These are phyloP conservation scores for Alviniconcha strummeri DNA, from an alignment of 2,888 invertebrate genomes.

Conservation along the genomic window DNA sequence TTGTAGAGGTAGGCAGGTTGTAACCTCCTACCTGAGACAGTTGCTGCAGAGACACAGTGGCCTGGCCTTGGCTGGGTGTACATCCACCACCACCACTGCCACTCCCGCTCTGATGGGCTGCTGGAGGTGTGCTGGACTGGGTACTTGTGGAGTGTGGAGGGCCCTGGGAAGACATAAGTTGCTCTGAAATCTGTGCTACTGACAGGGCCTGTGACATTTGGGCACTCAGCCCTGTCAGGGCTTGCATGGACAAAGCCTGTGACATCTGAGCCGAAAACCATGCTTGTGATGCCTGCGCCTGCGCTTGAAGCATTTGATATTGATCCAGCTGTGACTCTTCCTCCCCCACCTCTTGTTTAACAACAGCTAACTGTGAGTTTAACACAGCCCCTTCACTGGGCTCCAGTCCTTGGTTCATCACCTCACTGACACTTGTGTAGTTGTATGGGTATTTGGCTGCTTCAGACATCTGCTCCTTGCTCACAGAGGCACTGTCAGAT, in stretches of 20 bases:
- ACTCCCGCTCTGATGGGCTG: slow-evolving; percentile 11
- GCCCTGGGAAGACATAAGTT: neutral
- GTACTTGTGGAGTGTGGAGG: neutral
- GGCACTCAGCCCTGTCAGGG: slow-evolving; percentile 25
- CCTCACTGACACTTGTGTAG: neutral
- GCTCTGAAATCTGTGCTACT: slow-evolving; percentile 20
- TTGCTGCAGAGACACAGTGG: neutral
- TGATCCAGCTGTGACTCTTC: neutral
- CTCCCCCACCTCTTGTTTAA: slow-evolving; percentile 32
- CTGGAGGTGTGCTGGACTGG: neutral
- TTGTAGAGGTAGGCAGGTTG: neutral
- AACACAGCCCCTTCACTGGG: neutral
- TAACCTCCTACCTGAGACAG: slow-evolving; percentile 12
- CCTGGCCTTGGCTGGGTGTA: neutral
- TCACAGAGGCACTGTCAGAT: neutral
- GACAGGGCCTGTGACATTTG: slow-evolving; percentile 36
- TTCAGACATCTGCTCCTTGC: neutral
- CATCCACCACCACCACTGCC: neutral
- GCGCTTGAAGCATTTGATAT: slow-evolving; percentile 2
- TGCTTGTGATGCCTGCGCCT: slow-evolving; percentile 8
- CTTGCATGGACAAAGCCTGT: slow-evolving; percentile 24
- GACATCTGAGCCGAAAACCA: slow-evolving; percentile 10
- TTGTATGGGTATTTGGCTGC: neutral
- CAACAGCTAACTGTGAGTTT: slow-evolving; percentile 8
- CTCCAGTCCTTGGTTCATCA: neutral